Base-by-base conservation (phyloP, 2,113 vertebrate genomes). In the Austrofundulus limnaeus region DNA sequence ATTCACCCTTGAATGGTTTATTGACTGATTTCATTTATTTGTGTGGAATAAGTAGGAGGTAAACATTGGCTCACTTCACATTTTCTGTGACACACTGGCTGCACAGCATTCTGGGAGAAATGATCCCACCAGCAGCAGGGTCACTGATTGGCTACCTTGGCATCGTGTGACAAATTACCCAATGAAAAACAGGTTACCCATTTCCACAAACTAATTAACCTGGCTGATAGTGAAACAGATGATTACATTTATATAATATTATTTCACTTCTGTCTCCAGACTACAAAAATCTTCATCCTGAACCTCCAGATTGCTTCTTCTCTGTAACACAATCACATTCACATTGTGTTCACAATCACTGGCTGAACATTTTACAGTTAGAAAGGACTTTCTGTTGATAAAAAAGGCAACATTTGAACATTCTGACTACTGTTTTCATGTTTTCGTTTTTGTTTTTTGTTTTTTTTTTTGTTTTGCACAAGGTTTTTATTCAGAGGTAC, bases 201-300 rank as follows among this genome's bases (percentile, higher is more conserved):
- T 95, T 96, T 96, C 95, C 95, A 95, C 95, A 96, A 97, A 96
- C 95, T 96, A 98, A 97, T 98, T 98, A 98, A 96, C 94, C 94
- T 92, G 94, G 91, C 93, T 94, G 94, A 94, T 94, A 95, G 94
- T 95, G 95, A 96, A 95, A 96, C 95, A 95, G 96, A 98, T 97
- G 94, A 94, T 95, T 94, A 95, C 95, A 95, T 96, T 97, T 96
- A 95, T 96, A 94, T 96, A 95, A 95, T 97, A 94, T 96, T 94
- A 95, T 95, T 95, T 95, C 94, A 94, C 95, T 94, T 94, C 94
- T 95, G 95, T 94, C 92, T 92, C 93, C 80, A 89, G 90, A 92
- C 84, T 92, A 84, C 81, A 89, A 90, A 92, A 81, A 87, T 92
- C 89, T 93, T 88, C 86, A 89, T 92, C 92, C 82, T 66, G 1